A percentile compares a stretch with the other conserved stretches of the same genome.
phyloP scores from a whole-genome alignment of 1,140 invertebrate species.

The Drosophila nikananu region DNA sequence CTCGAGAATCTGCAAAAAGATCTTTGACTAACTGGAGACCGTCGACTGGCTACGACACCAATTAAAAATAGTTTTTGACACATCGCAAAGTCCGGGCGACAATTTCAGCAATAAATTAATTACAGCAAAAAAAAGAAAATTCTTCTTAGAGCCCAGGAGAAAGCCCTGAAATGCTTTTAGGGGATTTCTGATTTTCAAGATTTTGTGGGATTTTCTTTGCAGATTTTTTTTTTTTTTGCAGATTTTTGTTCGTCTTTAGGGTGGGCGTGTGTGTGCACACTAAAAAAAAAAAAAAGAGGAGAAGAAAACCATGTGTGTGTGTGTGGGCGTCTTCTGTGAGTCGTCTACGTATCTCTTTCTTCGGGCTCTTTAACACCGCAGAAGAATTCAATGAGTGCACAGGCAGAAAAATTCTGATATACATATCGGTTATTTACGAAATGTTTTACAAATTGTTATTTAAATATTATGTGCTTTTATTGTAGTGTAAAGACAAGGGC shows the following conservation, averaged over 20 bases:
- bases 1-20: constrained; percentile 12
- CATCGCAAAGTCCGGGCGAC: constrained; percentile 54
- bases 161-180: constrained; percentile 27
- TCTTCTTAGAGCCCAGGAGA: background rate
- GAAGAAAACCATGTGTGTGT: constrained; percentile 12
- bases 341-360: constrained; percentile 12
- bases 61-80: constrained; percentile 84
- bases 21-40: constrained; percentile 28
- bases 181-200: constrained; percentile 2
- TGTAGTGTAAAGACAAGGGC: constrained; percentile 10
- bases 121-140: constrained; percentile 29
- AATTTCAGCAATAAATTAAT: constrained; percentile 79
- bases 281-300: background rate
- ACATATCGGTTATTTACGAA: background rate
- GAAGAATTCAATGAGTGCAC: constrained; percentile 59
- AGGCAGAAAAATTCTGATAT: background rate
- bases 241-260: constrained; percentile 42
- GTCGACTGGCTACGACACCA: constrained; percentile 30
- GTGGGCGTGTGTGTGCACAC: constrained; percentile 38
- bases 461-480: background rate
- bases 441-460: background rate
- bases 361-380: constrained; percentile 55
- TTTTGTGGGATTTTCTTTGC: background rate
- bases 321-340: constrained; percentile 16
- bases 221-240: background rate